Percentiles rank a stretch among this genome's conserved stretches.
phyloP scores from a whole-genome alignment of 2,797 vertebrate species.

The Macropodus opercularis region DNA sequence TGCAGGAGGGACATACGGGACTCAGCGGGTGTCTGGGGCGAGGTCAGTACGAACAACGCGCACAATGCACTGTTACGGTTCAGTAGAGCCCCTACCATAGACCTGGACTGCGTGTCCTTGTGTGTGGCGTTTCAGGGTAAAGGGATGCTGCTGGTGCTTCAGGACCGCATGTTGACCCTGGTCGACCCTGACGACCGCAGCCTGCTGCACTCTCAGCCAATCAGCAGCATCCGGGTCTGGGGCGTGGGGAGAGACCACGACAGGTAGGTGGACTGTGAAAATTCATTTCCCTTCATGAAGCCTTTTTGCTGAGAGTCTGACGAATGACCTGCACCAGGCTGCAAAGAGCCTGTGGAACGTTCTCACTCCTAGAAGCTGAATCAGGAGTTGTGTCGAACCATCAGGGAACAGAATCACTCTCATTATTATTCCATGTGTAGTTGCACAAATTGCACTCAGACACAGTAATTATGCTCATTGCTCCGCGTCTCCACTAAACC shows the following conservation, averaged over 20 bases:
- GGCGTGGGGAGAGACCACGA: conserved; percentile 96
- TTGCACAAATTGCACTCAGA: conserved; percentile 30
- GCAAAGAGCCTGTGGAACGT: conserved; percentile 9
- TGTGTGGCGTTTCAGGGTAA: conserved; percentile 84
- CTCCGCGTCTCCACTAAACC: conserved; percentile 14
- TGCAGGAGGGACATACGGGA: conserved; percentile 93
- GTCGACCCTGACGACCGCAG: conserved; percentile 92
- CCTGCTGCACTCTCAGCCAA: conserved; percentile 94
- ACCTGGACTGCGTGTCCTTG: no score
- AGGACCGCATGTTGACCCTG: conserved; percentile 92
- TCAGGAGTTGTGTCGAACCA: conserved; percentile 43
- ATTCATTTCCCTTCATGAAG: not conserved
- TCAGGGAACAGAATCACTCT: conserved; percentile 24
- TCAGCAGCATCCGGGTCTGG: conserved; percentile 97
- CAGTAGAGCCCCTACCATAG: no score
- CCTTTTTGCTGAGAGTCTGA: not conserved
- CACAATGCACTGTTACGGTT: not conserved
- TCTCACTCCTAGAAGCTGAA: conserved; percentile 39
- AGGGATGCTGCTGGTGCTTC: conserved; percentile 93
- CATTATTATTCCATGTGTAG: conserved; percentile 54
- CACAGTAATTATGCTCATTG: conserved; percentile 45
- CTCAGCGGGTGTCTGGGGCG: conserved; percentile 92
- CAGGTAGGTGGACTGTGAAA: conserved; percentile 82
- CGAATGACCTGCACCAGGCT: conserved; percentile 1
- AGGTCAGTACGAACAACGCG: conserved; percentile 82